Evolutionary conservation across 2,113 vertebrate species (phyloP).

Genomic region (Salminus brasiliensis): DNA sequence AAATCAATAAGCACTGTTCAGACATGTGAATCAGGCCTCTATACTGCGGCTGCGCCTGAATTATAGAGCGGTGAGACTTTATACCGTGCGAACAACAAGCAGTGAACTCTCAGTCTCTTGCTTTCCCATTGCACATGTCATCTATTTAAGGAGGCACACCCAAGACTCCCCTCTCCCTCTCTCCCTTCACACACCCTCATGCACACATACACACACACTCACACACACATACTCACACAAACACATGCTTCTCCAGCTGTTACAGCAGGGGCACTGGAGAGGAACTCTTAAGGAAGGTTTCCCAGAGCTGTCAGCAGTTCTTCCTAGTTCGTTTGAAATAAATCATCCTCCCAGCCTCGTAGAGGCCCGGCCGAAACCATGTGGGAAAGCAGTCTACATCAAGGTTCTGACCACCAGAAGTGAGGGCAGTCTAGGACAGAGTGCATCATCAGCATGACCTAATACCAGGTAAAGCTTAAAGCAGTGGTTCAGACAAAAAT

Average conservation of each 20-base stretch:
- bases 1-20: conserved; percentile 21
- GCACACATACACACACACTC: conserved; percentile 20
- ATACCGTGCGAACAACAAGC: conserved; percentile 32
- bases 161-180: conserved; percentile 14
- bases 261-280: conserved; percentile 31
- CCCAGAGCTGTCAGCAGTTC: conserved; percentile 55
- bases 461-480: not conserved
- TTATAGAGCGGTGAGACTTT: conserved; percentile 26
- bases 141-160: conserved; percentile 38
- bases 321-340: conserved; percentile 45
- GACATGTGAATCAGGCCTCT: conserved; percentile 37
- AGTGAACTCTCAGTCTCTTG: conserved; percentile 19
- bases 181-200: not conserved
- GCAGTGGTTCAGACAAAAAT: not conserved
- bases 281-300: conserved; percentile 38
- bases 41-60: conserved; percentile 18
- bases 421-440: not conserved
- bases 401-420: not conserved
- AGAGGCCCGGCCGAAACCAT: conserved; percentile 7
- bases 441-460: not conserved
- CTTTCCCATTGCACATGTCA: conserved; percentile 47
- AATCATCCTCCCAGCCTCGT: conserved; percentile 43
- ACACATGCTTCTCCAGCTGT: conserved; percentile 43
- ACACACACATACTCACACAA: conserved; percentile 22
- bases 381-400: conserved; percentile 21